Evolutionary conservation across 2,888 invertebrate genomes (phyloP).

Genomic region (Helleia helle): DNA sequence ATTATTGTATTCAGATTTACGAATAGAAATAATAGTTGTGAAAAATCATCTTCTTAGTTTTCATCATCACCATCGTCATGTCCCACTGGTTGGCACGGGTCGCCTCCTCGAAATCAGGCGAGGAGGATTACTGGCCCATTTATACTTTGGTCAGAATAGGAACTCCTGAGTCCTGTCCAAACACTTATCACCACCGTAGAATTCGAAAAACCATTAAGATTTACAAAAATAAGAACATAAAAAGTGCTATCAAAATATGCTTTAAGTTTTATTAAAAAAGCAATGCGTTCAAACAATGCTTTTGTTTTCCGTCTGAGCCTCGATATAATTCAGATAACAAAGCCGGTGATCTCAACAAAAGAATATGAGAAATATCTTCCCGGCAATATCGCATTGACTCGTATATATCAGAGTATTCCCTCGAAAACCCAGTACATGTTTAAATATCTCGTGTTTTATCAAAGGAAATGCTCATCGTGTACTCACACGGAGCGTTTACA

Average conservation of each 20-base stretch:
- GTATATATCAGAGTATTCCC: constrained; percentile 12
- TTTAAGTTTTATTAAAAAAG: neutral
- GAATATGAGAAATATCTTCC: constrained; percentile 65
- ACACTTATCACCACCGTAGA: too few species aligned
- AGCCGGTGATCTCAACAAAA: constrained; percentile 58
- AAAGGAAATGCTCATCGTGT: constrained; percentile 25
- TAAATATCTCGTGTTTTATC: constrained; percentile 29
- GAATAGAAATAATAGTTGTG: too few species aligned
- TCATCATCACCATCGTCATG: too few species aligned
- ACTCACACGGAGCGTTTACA: neutral
- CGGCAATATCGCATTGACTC: constrained; percentile 51
- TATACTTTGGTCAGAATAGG: too few species aligned
- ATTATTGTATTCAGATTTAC: too few species aligned
- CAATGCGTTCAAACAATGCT: neutral
- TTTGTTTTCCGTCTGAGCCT: constrained; percentile 2
- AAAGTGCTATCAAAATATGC: neutral
- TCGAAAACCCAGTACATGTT: constrained; percentile 39
- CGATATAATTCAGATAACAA: constrained; percentile 56
- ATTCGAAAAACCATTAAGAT: too few species aligned
- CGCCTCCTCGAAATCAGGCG: too few species aligned
- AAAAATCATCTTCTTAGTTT: too few species aligned
- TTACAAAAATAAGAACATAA: too few species aligned
- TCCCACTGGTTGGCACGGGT: too few species aligned
- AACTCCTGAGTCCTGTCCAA: too few species aligned
- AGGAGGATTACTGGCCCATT: too few species aligned